Evolutionary conservation across 2,888 invertebrate genomes (phyloP), one percentile per base, ranked within the genome.

Genomic region (Ptychoptera contaminata): DNA sequence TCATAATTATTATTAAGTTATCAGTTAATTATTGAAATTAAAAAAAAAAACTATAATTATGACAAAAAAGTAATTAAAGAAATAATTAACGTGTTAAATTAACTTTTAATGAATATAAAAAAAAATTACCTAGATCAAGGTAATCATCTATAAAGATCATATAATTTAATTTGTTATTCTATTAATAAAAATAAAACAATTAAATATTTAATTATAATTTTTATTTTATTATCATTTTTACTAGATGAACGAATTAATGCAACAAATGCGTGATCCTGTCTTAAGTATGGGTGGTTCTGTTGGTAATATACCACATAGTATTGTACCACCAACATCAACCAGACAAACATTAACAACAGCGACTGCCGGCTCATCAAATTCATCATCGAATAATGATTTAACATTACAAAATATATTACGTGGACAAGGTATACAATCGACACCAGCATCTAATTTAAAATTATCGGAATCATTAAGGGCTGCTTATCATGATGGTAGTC

Each of bases 181-280:
- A 23, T 7, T 23, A 23, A 23, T 23, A 5, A 23, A 23, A 23
- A 23, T 23, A 5, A 23, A 23, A 23, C 23, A 23, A 5, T 23
- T 23, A 23, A 23, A 23, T 5, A 5, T 23, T 5, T 23, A 23
- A 23, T 23, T 23, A 23, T 23, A 7, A 23, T 5, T 23, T 3
- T 23, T 23, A 5, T 23, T 23, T 23, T 34, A 41, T 46, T 10
- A 34, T 32, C 32, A n/a, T n/a, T 38, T n/a, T 16, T 56, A 56
- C 1, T 44, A 65, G 65, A 65, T 65, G 63, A 63, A 65, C 45
- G 63, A 65, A 55, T 53, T 65, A 45, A 65, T 65, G 64, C 65
- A 65, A 53, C 67, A 65, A 54, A 65, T 65, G 63, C 61, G 65
- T 6, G 65, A 65, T 54, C 65, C 65, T 23, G 62, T 60, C 15